Percentiles rank a stretch among this genome's conserved stretches.
Conservation (phyloP, 2,797 vertebrate species). For the Pempheris klunzingeri region DNA sequence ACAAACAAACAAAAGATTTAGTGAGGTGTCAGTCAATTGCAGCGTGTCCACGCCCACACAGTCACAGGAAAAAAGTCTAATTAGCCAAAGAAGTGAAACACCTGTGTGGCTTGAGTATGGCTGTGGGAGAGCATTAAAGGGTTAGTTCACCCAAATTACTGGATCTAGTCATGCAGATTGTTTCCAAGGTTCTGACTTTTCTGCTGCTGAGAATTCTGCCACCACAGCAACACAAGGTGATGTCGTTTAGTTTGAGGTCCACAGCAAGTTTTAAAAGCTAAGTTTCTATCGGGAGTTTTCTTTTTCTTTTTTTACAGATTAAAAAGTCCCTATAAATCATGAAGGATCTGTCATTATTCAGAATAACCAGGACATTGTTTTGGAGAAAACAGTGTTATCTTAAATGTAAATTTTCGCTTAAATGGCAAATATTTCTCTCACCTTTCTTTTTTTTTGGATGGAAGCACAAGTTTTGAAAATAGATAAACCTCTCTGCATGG, state of each 20-base stretch:
- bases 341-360: neutral
- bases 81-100: constrained; percentile 43
- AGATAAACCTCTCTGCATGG: neutral
- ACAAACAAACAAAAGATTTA: constrained; percentile 31
- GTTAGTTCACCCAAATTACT: constrained; percentile 10
- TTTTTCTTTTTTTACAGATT: neutral
- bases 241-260: neutral
- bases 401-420: neutral
- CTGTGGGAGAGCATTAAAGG: constrained; percentile 33
- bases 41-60: constrained; percentile 23
- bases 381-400: neutral
- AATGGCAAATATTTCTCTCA: neutral
- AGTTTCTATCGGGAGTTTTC: neutral
- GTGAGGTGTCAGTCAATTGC: constrained; percentile 20
- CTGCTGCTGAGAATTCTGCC: neutral
- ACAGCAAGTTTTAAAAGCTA: neutral
- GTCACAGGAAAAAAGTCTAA: constrained; percentile 17
- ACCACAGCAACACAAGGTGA: neutral
- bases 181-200: neutral
- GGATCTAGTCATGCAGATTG: neutral
- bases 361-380: neutral
- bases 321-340: neutral
- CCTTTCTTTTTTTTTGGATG: neutral
- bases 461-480: neutral
- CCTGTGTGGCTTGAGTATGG: constrained; percentile 31